Conservation (phyloP, 64 coral and sea anemone genomes). For the Anthopleura sola region DNA sequence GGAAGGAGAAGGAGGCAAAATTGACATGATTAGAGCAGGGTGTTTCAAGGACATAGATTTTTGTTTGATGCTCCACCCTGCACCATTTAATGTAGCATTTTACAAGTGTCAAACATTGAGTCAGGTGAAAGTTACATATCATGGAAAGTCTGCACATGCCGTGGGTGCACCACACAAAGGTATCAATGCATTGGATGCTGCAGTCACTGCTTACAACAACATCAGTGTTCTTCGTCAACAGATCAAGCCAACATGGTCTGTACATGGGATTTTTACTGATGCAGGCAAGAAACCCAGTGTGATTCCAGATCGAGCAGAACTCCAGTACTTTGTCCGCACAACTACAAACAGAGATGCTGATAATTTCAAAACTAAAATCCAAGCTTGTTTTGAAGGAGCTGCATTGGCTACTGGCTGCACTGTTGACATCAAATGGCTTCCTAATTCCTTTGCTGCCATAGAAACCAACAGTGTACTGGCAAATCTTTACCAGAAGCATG, state of each 20-base stretch:
- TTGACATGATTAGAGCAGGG: constrained; percentile 37
- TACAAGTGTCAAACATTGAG: constrained; percentile 25
- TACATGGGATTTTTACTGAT: constrained; percentile 65
- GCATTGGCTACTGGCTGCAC: constrained; percentile 33
- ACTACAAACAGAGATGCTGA: constrained; percentile 29
- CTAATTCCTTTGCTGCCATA: constrained; percentile 16
- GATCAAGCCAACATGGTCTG: constrained; percentile 65
- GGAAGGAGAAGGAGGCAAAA: constrained; percentile 51
- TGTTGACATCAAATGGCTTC: constrained; percentile 49
- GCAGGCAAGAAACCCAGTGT: constrained; percentile 48
- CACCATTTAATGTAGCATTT: constrained; percentile 56
- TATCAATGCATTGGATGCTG: constrained; percentile 60
- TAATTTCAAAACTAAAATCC: constrained; percentile 31
- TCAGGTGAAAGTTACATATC: constrained; percentile 29
- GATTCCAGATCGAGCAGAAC: constrained; percentile 48
- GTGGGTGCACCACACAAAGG: not conserved
- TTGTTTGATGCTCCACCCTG: constrained; percentile 62
- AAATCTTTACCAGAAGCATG: constrained; percentile 53
- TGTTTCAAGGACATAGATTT: constrained; percentile 52
- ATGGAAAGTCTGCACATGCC: constrained; percentile 25
- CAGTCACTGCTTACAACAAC: constrained; percentile 45
- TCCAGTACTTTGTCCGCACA: constrained; percentile 49
- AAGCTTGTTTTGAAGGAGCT: constrained; percentile 37
- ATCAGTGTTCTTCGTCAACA: constrained; percentile 69
- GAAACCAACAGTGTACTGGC: constrained; percentile 33